Percentiles rank a stretch among this genome's conserved stretches.
Evolutionary conservation across 2,113 vertebrate genomes (phyloP).

Genomic region (Sigmodon hispidus): DNA sequence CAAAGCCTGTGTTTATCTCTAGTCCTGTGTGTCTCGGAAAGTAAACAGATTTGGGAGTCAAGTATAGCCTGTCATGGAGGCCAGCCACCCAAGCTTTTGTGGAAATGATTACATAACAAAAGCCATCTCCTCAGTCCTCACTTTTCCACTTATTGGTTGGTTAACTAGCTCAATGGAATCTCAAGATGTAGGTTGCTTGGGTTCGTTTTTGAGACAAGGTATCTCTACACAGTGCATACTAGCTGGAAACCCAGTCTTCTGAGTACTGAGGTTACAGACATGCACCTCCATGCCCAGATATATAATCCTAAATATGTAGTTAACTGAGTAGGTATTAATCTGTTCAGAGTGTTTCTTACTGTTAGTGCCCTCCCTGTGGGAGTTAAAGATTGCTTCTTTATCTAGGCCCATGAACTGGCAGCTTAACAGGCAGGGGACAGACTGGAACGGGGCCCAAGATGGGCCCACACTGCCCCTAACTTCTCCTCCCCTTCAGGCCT

Average conservation of each 20-base stretch:
- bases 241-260: not conserved
- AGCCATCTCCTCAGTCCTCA: conserved; percentile 14
- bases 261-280: not conserved
- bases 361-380: not conserved
- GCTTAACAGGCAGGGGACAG: not conserved
- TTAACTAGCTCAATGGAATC: conserved; percentile 28
- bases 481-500: conserved; percentile 88
- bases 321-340: conserved; percentile 31
- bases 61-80: not conserved
- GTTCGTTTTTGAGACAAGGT: not conserved
- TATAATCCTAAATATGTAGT: not conserved
- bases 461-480: conserved; percentile 59
- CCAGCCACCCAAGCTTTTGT: not conserved
- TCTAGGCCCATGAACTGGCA: not conserved
- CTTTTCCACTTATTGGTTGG: not conserved
- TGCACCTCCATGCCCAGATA: too few species aligned
- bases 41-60: conserved; percentile 19
- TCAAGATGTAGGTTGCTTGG: not conserved
- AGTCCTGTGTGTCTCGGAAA: conserved; percentile 1
- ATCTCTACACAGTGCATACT: not conserved
- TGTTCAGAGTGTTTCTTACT: conserved; percentile 11
- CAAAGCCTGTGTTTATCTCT: conserved; percentile 25
- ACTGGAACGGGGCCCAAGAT: not conserved
- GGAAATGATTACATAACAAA: conserved; percentile 4
- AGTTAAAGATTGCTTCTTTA: conserved; percentile 34